Evolutionary conservation across 2,888 invertebrate species (phyloP).

Genomic region (Melinaea marsaeus): DNA sequence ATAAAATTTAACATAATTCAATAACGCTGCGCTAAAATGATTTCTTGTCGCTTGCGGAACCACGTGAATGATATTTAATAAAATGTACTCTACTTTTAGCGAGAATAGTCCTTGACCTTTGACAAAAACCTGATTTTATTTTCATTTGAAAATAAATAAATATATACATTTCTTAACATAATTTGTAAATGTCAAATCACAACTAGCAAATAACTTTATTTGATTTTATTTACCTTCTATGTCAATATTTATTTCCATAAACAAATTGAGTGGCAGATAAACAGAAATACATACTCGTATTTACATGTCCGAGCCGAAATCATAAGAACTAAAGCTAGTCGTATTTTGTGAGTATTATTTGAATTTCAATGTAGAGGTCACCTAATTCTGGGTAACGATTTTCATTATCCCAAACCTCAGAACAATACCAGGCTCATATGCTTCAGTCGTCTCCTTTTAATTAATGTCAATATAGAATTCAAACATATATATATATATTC

Average conservation of each 20-base stretch:
- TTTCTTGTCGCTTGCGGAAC: slow-evolving; percentile 37
- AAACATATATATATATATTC: background rate
- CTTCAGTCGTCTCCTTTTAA: background rate
- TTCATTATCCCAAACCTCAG: slow-evolving; percentile 28
- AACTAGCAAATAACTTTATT: no score
- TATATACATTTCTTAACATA: no score
- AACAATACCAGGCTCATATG: slow-evolving; percentile 1
- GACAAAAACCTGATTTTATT: background rate
- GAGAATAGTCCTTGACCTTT: slow-evolving; percentile 3
- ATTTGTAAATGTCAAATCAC: no score
- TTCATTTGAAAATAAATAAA: background rate
- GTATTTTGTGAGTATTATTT: slow-evolving; percentile 18
- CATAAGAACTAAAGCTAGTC: no score
- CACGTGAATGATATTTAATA: slow-evolving; percentile 49
- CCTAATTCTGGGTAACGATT: slow-evolving; percentile 32
- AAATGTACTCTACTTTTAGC: slow-evolving; percentile 30
- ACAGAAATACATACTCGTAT: no score
- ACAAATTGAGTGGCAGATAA: no score
- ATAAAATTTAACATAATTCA: slow-evolving; percentile 63
- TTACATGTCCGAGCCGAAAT: no score
- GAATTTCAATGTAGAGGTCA: slow-evolving; percentile 32
- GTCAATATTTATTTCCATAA: no score
- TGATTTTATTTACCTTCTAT: no score
- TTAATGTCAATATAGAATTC: slow-evolving; percentile 6
- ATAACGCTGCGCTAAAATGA: slow-evolving; percentile 65